Evolutionary conservation across 2,888 invertebrate genomes (phyloP).

Genomic region (Emmelina monodactyla): DNA sequence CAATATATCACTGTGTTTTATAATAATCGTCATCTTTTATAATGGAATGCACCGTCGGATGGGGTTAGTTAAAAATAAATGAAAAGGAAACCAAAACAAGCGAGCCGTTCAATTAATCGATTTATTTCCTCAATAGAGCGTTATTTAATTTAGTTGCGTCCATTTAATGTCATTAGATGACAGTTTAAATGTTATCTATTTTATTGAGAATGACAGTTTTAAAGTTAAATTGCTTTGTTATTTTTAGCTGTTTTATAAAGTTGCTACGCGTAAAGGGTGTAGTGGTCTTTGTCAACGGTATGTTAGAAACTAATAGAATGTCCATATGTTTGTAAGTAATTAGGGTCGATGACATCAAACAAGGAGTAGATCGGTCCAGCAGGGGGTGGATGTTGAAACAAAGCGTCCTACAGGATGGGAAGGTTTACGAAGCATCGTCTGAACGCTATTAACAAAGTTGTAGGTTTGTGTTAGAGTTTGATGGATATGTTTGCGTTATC

Average conservation of each 20-base stretch:
- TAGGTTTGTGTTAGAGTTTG: conserved; percentile 53
- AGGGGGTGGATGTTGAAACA: conserved; percentile 22
- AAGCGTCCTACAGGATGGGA: conserved; percentile 28
- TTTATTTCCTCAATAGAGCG: not conserved
- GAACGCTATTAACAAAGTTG: conserved; percentile 58
- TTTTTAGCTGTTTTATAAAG: not conserved
- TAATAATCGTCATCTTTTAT: conserved; percentile 21
- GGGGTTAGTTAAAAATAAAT: conserved; percentile 1
- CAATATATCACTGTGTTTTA: conserved; percentile 40
- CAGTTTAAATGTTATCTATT: not conserved
- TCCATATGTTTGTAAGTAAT: too few relatives aligned
- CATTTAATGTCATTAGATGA: not conserved
- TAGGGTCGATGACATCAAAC: not conserved
- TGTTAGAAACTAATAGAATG: too few relatives aligned
- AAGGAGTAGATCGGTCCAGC: not conserved
- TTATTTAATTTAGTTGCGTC: not conserved
- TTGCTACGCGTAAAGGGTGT: not conserved
- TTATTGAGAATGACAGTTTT: too few relatives aligned
- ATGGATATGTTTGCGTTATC: conserved; percentile 51
- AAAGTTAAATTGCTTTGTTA: too few relatives aligned
- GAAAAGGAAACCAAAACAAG: not conserved
- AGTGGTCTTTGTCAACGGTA: not conserved
- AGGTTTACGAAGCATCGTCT: conserved; percentile 36
- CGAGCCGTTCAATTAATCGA: not conserved
- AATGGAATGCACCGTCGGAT: not conserved